Percentiles rank a stretch among this genome's conserved stretches.
phyloP scores from a whole-genome alignment of 2,888 invertebrate species.

The Taphrorychus bicolor region DNA sequence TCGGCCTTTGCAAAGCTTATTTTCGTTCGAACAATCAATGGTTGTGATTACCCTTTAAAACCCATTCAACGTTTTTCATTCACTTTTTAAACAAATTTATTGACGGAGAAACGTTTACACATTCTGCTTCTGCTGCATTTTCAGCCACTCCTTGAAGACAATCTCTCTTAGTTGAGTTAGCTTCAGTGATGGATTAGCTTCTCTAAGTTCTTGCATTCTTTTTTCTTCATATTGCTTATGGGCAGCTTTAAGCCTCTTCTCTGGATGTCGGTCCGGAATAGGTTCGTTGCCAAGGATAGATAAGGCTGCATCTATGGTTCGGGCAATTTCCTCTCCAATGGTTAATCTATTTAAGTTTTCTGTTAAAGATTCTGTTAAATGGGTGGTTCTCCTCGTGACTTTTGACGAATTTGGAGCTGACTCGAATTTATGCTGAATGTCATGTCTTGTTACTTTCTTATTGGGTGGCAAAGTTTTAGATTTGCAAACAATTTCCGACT shows the following conservation, averaged over 20 bases:
- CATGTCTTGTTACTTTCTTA: conserved; percentile 7
- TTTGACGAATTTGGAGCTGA: background rate
- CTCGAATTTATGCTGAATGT: conserved; percentile 6
- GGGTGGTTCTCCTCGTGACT: too few species aligned
- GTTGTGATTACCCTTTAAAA: background rate
- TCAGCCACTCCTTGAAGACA: conserved; percentile 27
- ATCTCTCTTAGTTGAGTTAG: conserved; percentile 19
- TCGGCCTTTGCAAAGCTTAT: conserved; percentile 4
- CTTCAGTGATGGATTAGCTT: conserved; percentile 6
- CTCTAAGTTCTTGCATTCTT: conserved; percentile 17
- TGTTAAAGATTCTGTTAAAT: background rate
- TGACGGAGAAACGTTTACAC: background rate
- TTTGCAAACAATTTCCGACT: conserved; percentile 2
- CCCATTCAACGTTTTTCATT: background rate
- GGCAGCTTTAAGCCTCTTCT: conserved; percentile 16
- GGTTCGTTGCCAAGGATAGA: conserved; percentile 4
- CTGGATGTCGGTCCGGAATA: conserved; percentile 16
- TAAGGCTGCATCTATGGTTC: conserved; percentile 20
- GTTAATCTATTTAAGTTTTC: conserved; percentile 21
- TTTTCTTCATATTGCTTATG: conserved; percentile 17
- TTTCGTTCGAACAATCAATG: background rate
- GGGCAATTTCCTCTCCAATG: conserved; percentile 12
- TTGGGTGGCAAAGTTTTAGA: background rate
- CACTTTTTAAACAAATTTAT: background rate
- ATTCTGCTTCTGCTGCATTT: conserved; percentile 2